Base-by-base conservation (phyloP, 2,888 invertebrate species). In the Trichopria drosophilae region DNA sequence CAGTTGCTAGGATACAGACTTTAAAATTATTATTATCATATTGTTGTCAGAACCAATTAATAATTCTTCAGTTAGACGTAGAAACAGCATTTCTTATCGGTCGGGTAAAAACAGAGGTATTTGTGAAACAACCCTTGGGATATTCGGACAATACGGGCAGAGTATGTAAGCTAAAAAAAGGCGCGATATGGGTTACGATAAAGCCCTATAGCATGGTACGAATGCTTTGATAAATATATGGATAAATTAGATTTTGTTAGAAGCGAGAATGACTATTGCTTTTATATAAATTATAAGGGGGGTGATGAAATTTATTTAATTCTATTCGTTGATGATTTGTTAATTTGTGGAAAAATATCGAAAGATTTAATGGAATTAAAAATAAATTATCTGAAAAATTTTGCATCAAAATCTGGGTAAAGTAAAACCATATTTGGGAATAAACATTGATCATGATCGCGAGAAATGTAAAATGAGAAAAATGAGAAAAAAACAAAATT, bases 81-180 rank as follows among this genome's bases (percentile, higher is more conserved):
- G n/a, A n/a, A n/a, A 15, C 43, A 19, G 52, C 42, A 1, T 52
- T 49, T 26, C 29, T 52, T 3, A 48, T 43, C 23, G 50, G 50
- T n/a, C 9, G 9, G 10, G 24, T 50, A 5, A 26, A 45, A 28
- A 16, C 36, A 7, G 40, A 41, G 20, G 47, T 51, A 6, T 51
- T 39, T 22, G 34, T 52, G 6, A 23, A 48, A 28, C 51, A 51
- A 29, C 51, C 47, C 5, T 13, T 34, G 35, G 47, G 51, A 7
- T 46, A 26, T 29, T 7, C 16, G 19, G 28, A 26, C 6, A 10
- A 22, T 18, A 29, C 12, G 13, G 50, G 37, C 13, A 24, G 15
- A 20, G 47, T 42, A 7, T 29, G 16, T 37, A 22, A 37, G 22
- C n/a, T 37, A 20, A 20, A 12, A 37, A 22, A 37, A 22, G 37